Evolutionary conservation across 1,140 invertebrate species (phyloP).

Genomic region (Lysiphlebus fabarum): DNA sequence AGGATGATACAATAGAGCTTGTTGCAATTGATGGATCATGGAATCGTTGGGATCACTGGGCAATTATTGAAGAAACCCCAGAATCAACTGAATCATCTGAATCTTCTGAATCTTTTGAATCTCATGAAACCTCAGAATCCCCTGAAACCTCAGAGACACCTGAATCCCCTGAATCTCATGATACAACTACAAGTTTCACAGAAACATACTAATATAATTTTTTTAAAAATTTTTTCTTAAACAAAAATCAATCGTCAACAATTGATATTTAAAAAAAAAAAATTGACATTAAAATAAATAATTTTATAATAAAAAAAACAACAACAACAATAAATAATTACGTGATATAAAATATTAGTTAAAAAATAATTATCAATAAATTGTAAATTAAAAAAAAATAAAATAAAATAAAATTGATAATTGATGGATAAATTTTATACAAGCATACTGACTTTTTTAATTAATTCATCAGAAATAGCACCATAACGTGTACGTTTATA

Average conservation of each 20-base stretch:
- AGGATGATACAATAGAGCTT: conserved; percentile 36
- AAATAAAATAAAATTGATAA: not conserved
- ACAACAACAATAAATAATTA: too few species aligned
- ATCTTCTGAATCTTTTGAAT: too few species aligned
- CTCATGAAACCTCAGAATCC: not conserved
- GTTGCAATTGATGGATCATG: conserved; percentile 36
- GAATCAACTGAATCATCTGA: not conserved
- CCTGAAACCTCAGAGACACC: not conserved
- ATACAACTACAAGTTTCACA: too few species aligned
- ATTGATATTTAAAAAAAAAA: too few species aligned
- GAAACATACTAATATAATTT: not conserved
- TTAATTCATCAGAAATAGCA: conserved; percentile 22
- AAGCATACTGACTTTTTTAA: not conserved
- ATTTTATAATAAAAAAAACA: not conserved
- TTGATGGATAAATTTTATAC: conserved; percentile 2
- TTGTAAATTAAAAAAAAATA: not conserved
- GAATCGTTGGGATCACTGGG: conserved; percentile 39
- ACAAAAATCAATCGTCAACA: not conserved
- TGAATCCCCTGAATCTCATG: too few species aligned
- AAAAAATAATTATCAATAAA: too few species aligned
- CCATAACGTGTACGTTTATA: conserved; percentile 29
- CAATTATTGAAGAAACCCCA: conserved; percentile 18
- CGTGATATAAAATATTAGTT: too few species aligned
- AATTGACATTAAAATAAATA: too few species aligned
- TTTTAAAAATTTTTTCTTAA: too few species aligned